Conservation (phyloP, 2,797 vertebrate genomes). For the Enteromius viviparus region DNA sequence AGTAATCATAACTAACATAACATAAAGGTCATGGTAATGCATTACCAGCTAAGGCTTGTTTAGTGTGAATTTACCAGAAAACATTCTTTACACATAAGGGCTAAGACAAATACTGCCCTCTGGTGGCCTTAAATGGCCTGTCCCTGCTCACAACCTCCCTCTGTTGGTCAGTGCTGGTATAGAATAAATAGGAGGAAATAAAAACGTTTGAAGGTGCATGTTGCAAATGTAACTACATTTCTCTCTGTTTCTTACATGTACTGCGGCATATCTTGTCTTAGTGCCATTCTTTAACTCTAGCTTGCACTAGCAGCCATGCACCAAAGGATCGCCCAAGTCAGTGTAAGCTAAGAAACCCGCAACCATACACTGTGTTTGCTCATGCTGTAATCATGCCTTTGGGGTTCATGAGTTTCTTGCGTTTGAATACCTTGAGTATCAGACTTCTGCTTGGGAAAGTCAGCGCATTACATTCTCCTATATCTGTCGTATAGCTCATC, state of each 20-base stretch:
- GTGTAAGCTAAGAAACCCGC: background rate
- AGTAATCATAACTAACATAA: background rate
- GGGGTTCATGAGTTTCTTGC: constrained; percentile 11
- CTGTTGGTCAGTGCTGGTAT: constrained; percentile 66
- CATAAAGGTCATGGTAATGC: background rate
- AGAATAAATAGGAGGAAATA: background rate
- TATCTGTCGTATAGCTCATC: constrained; percentile 21
- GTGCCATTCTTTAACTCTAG: constrained; percentile 1
- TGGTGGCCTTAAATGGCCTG: constrained; percentile 32
- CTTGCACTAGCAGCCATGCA: constrained; percentile 40
- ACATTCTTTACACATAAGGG: constrained; percentile 7
- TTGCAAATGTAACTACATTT: background rate
- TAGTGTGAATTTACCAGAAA: constrained; percentile 14
- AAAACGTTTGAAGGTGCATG: background rate
- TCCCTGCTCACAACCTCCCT: constrained; percentile 50
- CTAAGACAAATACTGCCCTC: constrained; percentile 48
- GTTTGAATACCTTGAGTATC: constrained; percentile 26
- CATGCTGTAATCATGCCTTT: constrained; percentile 28
- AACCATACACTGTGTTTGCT: constrained; percentile 9
- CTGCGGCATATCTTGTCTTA: background rate
- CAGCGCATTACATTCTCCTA: constrained; percentile 6
- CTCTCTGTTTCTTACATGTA: background rate
- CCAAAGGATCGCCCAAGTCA: constrained; percentile 21
- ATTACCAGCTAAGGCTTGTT: constrained; percentile 12
- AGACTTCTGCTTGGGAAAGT: constrained; percentile 66